Percentiles rank a stretch among this genome's conserved stretches.
Evolutionary conservation across 2,797 vertebrate genomes (phyloP).

Genomic region (Arctocebus calabarensis): DNA sequence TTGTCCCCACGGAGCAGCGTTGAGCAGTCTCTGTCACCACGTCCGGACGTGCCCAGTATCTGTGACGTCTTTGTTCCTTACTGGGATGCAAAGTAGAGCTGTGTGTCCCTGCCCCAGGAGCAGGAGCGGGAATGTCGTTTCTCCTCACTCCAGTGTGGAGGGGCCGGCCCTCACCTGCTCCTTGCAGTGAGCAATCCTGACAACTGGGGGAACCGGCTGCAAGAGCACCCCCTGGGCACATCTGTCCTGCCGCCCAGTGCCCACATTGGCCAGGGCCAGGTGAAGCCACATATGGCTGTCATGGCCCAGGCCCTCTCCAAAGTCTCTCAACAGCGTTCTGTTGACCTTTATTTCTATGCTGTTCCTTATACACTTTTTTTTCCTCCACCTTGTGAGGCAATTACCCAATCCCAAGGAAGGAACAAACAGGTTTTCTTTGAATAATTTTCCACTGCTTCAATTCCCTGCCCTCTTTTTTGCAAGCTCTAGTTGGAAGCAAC

Average conservation of each 20-base stretch:
- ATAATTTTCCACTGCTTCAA: not conserved
- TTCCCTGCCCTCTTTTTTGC: not conserved
- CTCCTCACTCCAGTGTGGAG: not conserved
- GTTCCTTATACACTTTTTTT: not conserved
- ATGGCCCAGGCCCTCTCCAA: rapidly evolving
- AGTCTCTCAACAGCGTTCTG: not conserved
- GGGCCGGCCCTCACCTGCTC: not conserved
- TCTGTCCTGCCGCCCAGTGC: not conserved
- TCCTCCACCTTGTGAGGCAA: not conserved
- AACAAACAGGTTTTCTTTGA: not conserved
- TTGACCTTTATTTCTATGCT: not conserved
- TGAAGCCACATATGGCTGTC: not conserved
- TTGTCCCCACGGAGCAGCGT: not conserved
- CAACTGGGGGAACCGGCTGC: not conserved
- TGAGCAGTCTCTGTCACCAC: not conserved
- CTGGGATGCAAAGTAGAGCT: not conserved
- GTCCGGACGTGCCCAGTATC: not conserved
- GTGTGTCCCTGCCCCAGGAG: not conserved
- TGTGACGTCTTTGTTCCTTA: not conserved
- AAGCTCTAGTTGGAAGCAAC: not conserved
- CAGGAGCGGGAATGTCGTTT: not conserved
- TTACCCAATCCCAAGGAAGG: not conserved
- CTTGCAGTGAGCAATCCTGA: not conserved
- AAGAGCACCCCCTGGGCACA: too few species aligned
- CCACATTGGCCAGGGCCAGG: rapidly evolving